Evolutionary conservation across 2,888 invertebrate genomes (phyloP).

Genomic region (Ceriagrion tenellum): DNA sequence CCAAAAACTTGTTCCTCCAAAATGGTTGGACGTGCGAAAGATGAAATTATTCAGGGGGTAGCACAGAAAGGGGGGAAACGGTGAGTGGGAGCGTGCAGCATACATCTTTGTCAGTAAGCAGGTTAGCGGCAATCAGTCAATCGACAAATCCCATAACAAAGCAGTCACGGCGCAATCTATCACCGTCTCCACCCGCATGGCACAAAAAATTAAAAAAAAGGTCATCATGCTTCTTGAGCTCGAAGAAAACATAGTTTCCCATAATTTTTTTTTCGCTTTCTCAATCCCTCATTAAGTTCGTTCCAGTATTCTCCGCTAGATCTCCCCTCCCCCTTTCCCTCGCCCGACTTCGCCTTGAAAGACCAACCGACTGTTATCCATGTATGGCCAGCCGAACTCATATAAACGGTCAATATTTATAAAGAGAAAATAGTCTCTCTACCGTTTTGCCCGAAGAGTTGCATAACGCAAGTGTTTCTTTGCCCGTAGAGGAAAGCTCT

Average conservation of each 20-base stretch:
- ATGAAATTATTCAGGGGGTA: neutral
- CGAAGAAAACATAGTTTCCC: conserved; percentile 10
- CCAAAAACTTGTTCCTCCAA: neutral
- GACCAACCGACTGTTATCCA: neutral
- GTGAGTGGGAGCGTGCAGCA: neutral
- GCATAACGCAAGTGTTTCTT: neutral
- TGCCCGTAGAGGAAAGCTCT: neutral
- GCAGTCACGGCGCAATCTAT: conserved; percentile 45
- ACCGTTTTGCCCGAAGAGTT: neutral
- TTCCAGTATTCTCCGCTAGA: conserved; percentile 34
- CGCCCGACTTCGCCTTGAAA: neutral
- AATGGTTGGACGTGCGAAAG: neutral
- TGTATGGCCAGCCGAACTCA: neutral
- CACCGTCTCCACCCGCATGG: conserved; percentile 52
- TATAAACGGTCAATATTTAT: neutral
- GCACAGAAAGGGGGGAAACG: neutral
- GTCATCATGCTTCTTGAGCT: neutral
- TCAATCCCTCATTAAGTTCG: conserved; percentile 29
- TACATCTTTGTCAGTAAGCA: conserved; percentile 23
- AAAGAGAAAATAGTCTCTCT: neutral
- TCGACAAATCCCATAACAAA: neutral
- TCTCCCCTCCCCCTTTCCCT: neutral
- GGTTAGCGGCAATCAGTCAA: conserved; percentile 56
- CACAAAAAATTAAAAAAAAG: neutral
- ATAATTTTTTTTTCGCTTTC: conserved; percentile 6